phyloP scores from a whole-genome alignment of 2,888 invertebrate genomes.

The Cryptus viduatorius region DNA sequence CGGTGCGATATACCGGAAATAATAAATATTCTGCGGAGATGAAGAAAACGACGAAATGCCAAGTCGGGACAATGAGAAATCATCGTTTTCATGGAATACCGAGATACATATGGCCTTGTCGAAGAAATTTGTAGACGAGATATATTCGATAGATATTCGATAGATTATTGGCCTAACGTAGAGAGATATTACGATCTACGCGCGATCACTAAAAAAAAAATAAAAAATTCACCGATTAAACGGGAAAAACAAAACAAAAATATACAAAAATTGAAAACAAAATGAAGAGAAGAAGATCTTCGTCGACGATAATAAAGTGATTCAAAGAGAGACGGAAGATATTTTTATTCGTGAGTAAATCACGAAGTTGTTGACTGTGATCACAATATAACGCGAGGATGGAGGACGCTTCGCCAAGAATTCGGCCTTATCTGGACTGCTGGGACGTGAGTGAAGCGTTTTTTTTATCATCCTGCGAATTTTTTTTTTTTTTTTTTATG shows the following conservation, averaged over 20 bases:
- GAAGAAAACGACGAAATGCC: neutral
- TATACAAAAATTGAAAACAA: slow-evolving; percentile 4
- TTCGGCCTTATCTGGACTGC: slow-evolving; percentile 82
- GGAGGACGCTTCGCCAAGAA: slow-evolving; percentile 82
- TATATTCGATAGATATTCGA: neutral
- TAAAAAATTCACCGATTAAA: neutral
- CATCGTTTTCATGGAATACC: neutral
- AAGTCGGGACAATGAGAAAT: neutral
- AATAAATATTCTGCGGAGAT: neutral
- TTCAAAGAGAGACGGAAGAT: slow-evolving; percentile 14
- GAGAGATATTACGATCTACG: neutral
- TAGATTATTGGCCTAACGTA: slow-evolving; percentile 1
- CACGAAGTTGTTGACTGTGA: slow-evolving; percentile 36
- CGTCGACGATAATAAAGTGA: slow-evolving; percentile 22
- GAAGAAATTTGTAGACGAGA: neutral
- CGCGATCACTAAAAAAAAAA: neutral
- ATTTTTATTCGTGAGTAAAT: slow-evolving; percentile 3
- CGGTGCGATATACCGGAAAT: neutral
- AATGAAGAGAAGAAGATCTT: slow-evolving; percentile 46
- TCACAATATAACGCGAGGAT: slow-evolving; percentile 72
- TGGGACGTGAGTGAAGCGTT: slow-evolving; percentile 81
- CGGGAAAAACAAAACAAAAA: neutral
- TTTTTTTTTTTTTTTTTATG: neutral
- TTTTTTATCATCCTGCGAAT: neutral
- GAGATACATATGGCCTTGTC: neutral